Base-by-base conservation (phyloP, 1,140 invertebrate genomes). In the Antheraea pernyi region DNA sequence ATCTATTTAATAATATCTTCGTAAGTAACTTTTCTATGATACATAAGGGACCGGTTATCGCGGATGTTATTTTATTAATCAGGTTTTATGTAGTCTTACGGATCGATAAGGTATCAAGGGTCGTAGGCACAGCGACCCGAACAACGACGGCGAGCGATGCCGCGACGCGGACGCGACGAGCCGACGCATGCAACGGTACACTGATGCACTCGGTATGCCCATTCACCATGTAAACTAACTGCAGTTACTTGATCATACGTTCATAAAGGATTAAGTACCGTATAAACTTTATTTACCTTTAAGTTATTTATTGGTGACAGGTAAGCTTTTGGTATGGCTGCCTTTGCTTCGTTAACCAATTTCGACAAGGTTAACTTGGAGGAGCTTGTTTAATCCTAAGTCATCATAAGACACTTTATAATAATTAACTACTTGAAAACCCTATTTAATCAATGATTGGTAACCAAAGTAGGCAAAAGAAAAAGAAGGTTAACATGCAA, bases 91-190 rank as follows among this genome's bases (percentile, higher is more conserved):
- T 37, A 42, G 19, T 65, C 22, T 72, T 80, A 83, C 83, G 81
- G 83, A 85, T 88, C 81, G 88, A 86, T 88, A 85, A 83, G 84
- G 80, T 80, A 81, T 74, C 67, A 71, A 81, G 81, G 82, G 86
- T 89, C 86, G 81, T 79, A 86, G 80, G 77, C 79, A 74, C 78
- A 70, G 76, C 74, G 76, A 79, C 80, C 80, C 79, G 78, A 71
- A 79, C 46, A 79, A 77, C 86, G 82, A 84, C 82, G 79, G 81
- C 79, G 70, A 71, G 59, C 59, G 19, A 71, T 36, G 30, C 11
- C 46, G 59, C 53, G 82, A 84, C 81, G 79, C 79, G 78, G 39
- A 69, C 59, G 58, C 58, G 36, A 67, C 19, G 64, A 18, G 30
- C n/a, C 48, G 65, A 67, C 48, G 65, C 79, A 79, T 70, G 80